A percentile compares a stretch with the other conserved stretches of the same genome.
Conservation (phyloP, 2,888 invertebrate species). For the Euspilapteryx auroguttella region DNA sequence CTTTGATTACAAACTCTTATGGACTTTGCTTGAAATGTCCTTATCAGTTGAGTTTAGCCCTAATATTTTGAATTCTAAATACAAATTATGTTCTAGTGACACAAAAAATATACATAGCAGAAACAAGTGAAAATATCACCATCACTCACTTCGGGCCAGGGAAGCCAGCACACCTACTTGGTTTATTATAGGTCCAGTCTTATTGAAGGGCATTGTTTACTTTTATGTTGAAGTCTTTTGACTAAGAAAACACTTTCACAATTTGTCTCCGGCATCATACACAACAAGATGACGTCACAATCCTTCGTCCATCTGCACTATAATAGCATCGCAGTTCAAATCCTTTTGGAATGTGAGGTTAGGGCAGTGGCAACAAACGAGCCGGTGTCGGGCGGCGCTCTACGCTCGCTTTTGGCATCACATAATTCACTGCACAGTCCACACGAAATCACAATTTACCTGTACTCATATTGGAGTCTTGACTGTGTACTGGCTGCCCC, state of each 20-base stretch:
- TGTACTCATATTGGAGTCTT: conserved; percentile 98
- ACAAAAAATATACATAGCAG: too few relatives aligned
- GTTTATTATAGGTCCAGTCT: conserved; percentile 49
- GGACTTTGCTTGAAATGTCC: too few relatives aligned
- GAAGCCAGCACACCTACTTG: conserved; percentile 46
- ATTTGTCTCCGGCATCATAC: conserved; percentile 54
- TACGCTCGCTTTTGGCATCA: too few relatives aligned
- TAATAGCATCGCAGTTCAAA: conserved; percentile 21
- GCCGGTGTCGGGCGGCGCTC: too few relatives aligned
- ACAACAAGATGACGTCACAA: conserved; percentile 47
- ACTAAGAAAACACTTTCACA: too few relatives aligned
- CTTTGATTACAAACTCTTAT: too few relatives aligned
- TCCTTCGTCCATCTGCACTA: conserved; percentile 35
- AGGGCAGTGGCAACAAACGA: too few relatives aligned
- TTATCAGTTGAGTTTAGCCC: too few relatives aligned
- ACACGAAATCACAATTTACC: conserved; percentile 65
- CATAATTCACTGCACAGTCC: conserved; percentile 28
- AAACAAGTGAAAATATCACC: too few relatives aligned
- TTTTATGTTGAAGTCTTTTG: too few relatives aligned
- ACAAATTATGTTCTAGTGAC: too few relatives aligned
- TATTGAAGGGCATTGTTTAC: conserved; percentile 52
- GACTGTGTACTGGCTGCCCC: conserved; percentile 84
- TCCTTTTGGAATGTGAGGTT: conserved; percentile 28
- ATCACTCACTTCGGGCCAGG: conserved; percentile 55
- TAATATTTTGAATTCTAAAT: too few relatives aligned